Conservation (phyloP, 2,797 vertebrate genomes). For the Tragopan temminckii region DNA sequence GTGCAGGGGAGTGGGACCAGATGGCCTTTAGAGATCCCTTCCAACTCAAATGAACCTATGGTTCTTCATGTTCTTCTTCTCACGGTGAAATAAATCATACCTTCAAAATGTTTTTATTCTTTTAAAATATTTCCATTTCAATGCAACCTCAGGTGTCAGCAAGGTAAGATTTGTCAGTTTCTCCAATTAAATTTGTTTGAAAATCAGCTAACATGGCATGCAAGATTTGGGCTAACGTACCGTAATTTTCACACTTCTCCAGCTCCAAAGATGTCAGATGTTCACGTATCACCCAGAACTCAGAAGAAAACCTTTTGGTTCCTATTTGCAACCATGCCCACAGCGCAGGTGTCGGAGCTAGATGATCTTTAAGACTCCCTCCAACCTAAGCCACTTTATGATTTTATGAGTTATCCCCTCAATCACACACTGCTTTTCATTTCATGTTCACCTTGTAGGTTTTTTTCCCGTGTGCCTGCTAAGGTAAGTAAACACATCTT, state of each 20-base stretch:
- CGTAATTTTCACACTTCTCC: neutral
- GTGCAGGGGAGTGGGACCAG: too few species aligned
- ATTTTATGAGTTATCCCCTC: too few species aligned
- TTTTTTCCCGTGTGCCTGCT: neutral
- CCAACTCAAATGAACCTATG: too few species aligned
- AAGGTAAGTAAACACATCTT: constrained; percentile 46
- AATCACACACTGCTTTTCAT: accelerated
- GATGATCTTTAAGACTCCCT: too few species aligned
- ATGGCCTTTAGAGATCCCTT: too few species aligned
- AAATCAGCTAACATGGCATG: neutral
- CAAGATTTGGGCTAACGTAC: neutral
- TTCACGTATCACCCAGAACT: neutral
- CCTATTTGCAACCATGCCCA: neutral
- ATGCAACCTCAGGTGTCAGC: neutral
- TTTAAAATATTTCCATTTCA: neutral
- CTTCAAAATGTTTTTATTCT: neutral
- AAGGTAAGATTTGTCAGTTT: neutral
- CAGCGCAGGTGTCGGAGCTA: too few species aligned
- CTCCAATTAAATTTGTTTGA: neutral
- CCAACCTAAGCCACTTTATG: too few species aligned
- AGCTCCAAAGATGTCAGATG: neutral
- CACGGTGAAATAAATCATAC: neutral
- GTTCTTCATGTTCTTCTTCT: neutral
- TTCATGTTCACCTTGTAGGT: neutral
- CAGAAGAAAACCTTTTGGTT: neutral